A percentile compares a stretch with the other conserved stretches of the same genome.
phyloP scores from a whole-genome alignment of 2,888 invertebrate genomes.

The Phalera bucephala region DNA sequence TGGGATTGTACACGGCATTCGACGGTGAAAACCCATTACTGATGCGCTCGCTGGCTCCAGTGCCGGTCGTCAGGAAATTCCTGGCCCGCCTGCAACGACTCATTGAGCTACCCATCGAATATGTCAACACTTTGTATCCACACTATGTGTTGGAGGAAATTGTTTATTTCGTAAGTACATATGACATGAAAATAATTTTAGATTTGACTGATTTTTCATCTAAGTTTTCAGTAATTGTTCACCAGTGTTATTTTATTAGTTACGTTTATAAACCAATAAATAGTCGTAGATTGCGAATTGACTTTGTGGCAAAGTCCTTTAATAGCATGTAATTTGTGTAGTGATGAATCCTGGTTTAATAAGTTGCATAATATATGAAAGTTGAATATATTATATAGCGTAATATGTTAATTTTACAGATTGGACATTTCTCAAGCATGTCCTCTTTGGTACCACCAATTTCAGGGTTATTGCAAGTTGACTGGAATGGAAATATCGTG shows the following conservation, averaged over 20 bases:
- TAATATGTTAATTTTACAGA: slow-evolving; percentile 68
- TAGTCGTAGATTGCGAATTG: too few species aligned
- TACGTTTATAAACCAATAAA: too few species aligned
- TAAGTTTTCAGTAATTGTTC: too few species aligned
- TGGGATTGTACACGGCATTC: slow-evolving; percentile 79
- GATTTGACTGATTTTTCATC: too few species aligned
- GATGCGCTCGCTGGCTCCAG: slow-evolving; percentile 78
- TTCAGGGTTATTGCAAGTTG: slow-evolving; percentile 85
- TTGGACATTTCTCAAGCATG: slow-evolving; percentile 85
- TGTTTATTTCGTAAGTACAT: slow-evolving; percentile 82
- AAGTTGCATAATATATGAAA: too few species aligned
- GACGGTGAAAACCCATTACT: slow-evolving; percentile 84
- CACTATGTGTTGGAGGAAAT: slow-evolving; percentile 85
- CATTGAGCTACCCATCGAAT: slow-evolving; percentile 85
- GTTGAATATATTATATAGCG: too few species aligned
- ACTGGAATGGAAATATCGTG: slow-evolving; percentile 88
- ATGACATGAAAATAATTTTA: not conserved
- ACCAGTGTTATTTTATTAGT: too few species aligned
- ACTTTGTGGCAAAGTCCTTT: too few species aligned
- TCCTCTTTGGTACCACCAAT: slow-evolving; percentile 60
- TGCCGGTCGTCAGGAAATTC: slow-evolving; percentile 86
- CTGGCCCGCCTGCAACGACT: slow-evolving; percentile 82
- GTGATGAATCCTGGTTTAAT: too few species aligned
- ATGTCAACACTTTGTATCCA: slow-evolving; percentile 85
- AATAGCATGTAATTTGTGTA: too few species aligned